Percentiles rank a stretch among this genome's conserved stretches.
Conservation (phyloP, 64 coral and sea anemone genomes). For the Porites lutea region DNA sequence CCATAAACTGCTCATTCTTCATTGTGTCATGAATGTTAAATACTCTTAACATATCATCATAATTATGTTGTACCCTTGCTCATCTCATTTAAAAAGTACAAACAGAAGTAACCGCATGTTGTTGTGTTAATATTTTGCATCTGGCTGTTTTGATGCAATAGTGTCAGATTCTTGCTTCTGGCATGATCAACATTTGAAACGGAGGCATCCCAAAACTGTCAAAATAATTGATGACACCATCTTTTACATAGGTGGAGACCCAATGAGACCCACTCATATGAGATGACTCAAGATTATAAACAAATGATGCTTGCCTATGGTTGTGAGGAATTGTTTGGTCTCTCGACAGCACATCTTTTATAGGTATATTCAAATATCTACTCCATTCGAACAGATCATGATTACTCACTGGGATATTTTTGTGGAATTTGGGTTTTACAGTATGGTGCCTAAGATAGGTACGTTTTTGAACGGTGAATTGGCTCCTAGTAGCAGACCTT, state of each 20-base stretch:
- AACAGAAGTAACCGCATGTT: too few relatives aligned
- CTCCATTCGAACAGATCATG: not conserved
- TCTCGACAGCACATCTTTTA: not conserved
- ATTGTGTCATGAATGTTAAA: too few relatives aligned
- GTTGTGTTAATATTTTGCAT: too few relatives aligned
- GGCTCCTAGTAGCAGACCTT: not conserved
- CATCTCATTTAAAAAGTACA: too few relatives aligned
- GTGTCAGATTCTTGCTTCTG: too few relatives aligned
- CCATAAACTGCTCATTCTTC: too few relatives aligned
- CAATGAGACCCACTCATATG: not conserved
- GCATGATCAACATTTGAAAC: too few relatives aligned
- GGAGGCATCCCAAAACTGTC: too few relatives aligned
- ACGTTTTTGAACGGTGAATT: not conserved
- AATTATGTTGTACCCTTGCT: too few relatives aligned
- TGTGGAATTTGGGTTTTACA: not conserved
- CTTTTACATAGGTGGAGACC: not conserved
- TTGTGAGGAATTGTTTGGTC: not conserved
- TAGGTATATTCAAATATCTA: not conserved
- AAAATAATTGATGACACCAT: too few relatives aligned
- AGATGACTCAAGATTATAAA: not conserved
- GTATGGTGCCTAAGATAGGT: not conserved
- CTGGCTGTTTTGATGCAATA: too few relatives aligned
- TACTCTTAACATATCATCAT: too few relatives aligned
- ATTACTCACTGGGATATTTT: not conserved
- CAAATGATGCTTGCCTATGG: not conserved